Conservation (phyloP, 64 coral and sea anemone genomes). For the Catalaphyllia jardinei region DNA sequence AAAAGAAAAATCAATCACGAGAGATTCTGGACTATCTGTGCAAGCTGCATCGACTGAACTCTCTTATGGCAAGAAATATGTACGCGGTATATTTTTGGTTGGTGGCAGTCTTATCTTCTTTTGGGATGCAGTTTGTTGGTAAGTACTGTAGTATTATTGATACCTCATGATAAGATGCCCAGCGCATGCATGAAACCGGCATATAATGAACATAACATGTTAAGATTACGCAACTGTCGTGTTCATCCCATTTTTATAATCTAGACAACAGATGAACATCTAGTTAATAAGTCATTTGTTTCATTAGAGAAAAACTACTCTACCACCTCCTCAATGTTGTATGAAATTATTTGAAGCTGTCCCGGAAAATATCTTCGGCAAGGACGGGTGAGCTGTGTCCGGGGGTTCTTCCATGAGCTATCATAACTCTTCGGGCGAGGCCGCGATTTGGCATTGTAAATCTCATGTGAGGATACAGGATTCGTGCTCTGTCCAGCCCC, state of each 20-base stretch:
- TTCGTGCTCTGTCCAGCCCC: too few relatives aligned
- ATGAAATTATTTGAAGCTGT: too few relatives aligned
- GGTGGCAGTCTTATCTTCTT: conserved; percentile 39
- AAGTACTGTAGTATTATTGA: background rate
- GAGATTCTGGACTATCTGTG: background rate
- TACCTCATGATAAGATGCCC: background rate
- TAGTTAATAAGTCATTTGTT: background rate
- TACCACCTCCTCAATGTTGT: too few relatives aligned
- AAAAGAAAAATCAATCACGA: background rate
- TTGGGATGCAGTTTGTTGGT: conserved; percentile 46
- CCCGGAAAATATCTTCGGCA: too few relatives aligned
- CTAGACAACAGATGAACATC: background rate
- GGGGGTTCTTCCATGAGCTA: too few relatives aligned
- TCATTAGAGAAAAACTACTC: too few relatives aligned
- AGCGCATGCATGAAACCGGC: background rate
- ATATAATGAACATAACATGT: background rate
- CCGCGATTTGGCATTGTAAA: too few relatives aligned
- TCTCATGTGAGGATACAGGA: too few relatives aligned
- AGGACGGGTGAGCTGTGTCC: too few relatives aligned
- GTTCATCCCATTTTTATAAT: background rate
- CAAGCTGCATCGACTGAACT: background rate
- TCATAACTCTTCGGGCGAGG: too few relatives aligned
- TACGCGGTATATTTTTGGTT: background rate
- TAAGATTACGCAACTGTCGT: background rate
- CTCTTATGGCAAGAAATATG: background rate